Base-by-base conservation (phyloP, 2,797 vertebrate genomes). In the Poeciliopsis presidionis region DNA sequence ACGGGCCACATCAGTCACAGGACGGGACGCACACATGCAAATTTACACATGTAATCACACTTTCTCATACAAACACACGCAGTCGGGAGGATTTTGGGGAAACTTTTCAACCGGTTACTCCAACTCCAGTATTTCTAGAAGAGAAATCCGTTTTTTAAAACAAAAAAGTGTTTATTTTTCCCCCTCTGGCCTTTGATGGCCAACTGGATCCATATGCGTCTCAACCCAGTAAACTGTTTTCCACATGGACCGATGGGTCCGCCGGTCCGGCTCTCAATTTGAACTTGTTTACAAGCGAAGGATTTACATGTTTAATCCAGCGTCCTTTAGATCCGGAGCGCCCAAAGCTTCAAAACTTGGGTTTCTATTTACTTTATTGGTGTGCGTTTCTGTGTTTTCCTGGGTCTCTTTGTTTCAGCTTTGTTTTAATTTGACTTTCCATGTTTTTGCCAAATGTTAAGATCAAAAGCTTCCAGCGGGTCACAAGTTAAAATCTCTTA, bases 101-200 rank as follows among this genome's bases (percentile, higher is more conserved):
- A 13, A 61, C 41, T 28, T 81, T 74, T 41, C 74, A 72, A 75
- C 36, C 79, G 73, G 79, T 36, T n/a, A 70, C 73, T 57, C 73
- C 73, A 71, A 74, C 69, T 25, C 41, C 14, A 82, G 80, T 43
- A 57, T 74, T 70, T 85, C 77, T 51, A 77, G 81, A 65, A 76
- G 63, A 85, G 79, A 83, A 90, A 90, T 87, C 81, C 55, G n/a
- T 82, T 59, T 59, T 70, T 43, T 45, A 16, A 43, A 70, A 70
- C 39, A 70, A 90, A 93, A 90, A 86, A 28, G 67, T 88, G 91
- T 93, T 93, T 91, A 90, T 92, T 92, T 90, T 91, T 86, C 86
- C 80, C 73, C 86, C 75, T 82, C 63, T 61, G 81, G 78, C 70
- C 89, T 93, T 92, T 93, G 91, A 91, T 85, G 88, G 85, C 82